Percentiles rank a stretch among this genome's conserved stretches.
Conservation (phyloP, 1,140 invertebrate species). For the Melanaphis sacchari region DNA sequence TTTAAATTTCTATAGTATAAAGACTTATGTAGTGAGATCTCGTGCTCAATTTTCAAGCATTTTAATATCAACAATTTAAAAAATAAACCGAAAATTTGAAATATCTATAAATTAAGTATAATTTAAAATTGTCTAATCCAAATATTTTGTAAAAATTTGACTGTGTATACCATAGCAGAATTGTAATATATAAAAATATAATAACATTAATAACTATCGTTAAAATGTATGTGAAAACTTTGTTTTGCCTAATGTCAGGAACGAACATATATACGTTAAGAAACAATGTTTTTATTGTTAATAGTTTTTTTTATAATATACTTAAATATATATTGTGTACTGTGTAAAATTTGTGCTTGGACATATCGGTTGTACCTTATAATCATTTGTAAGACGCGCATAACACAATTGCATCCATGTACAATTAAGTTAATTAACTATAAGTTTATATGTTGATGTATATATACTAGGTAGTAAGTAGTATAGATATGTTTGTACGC, state of each 20-base stretch:
- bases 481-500: background rate
- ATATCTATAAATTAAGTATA: too few relatives aligned
- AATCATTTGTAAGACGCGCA: background rate
- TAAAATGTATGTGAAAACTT: too few relatives aligned
- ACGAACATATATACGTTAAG: background rate
- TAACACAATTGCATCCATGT: background rate
- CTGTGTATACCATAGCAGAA: too few relatives aligned
- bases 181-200: too few relatives aligned
- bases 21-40: background rate
- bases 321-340: background rate
- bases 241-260: background rate
- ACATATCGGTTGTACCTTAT: background rate
- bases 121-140: too few relatives aligned
- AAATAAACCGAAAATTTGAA: too few relatives aligned
- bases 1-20: background rate
- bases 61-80: too few relatives aligned
- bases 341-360: background rate
- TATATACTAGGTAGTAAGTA: too few relatives aligned
- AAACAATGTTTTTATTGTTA: background rate
- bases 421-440: background rate
- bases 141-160: too few relatives aligned
- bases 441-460: background rate
- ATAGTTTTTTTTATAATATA: background rate
- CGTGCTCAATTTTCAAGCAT: background rate
- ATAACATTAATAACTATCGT: too few relatives aligned